Percentiles rank a stretch among this genome's conserved stretches.
These are phyloP conservation scores for Catharus bicknelli DNA, from an alignment of 2,113 vertebrate genomes.

Conservation along the genomic window DNA sequence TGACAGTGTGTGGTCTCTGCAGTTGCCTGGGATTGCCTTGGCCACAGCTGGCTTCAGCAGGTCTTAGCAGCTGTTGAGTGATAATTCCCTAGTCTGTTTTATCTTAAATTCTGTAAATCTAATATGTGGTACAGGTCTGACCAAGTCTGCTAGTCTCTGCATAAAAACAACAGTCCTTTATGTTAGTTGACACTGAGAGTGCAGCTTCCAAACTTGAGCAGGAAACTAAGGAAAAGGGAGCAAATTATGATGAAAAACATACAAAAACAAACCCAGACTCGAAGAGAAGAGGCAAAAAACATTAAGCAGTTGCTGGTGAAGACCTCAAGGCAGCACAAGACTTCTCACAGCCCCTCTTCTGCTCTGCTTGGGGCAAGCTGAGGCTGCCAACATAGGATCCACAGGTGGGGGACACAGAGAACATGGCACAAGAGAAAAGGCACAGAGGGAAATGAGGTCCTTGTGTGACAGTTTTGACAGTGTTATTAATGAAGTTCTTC, in stretches of 20 bases:
- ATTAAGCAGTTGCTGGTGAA: not conserved
- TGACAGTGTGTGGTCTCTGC: not conserved
- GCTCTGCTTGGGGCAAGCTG: not conserved
- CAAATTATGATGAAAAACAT: not conserved
- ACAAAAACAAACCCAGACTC: accelerated
- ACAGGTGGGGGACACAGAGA: accelerated
- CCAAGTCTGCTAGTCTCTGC: not conserved
- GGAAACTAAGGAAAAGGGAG: not conserved
- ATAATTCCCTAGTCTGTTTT: not conserved
- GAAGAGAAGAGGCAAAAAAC: not conserved
- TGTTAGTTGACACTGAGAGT: not conserved
- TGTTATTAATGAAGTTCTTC: not conserved
- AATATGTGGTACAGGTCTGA: not conserved
- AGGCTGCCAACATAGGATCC: not conserved
- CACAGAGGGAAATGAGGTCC: not conserved
- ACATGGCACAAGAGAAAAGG: not conserved
- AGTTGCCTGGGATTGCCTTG: not conserved
- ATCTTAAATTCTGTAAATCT: not conserved
- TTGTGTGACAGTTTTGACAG: not conserved
- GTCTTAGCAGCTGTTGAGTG: accelerated
- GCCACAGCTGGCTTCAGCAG: not conserved
- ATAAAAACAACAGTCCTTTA: not conserved
- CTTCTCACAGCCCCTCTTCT: not conserved
- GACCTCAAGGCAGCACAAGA: accelerated
- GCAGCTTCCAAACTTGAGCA: not conserved